Percentiles rank a stretch among this genome's conserved stretches.
phyloP scores from a whole-genome alignment of 2,113 vertebrate species.

The Aldabrachelys gigantea region DNA sequence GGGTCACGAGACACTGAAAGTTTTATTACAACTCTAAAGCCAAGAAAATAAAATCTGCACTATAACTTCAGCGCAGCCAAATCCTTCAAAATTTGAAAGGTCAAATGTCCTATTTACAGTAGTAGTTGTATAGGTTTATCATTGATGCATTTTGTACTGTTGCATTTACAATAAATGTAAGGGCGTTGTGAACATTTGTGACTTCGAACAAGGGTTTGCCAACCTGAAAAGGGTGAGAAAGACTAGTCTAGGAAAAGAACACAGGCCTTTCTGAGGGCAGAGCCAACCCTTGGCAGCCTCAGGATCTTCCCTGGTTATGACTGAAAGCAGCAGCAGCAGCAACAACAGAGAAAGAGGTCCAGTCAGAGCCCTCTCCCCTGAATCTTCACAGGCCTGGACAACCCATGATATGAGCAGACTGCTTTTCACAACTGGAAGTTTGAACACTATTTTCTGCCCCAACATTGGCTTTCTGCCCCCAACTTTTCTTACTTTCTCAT shows the following conservation, averaged over 20 bases:
- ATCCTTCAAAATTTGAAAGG: conserved; percentile 46
- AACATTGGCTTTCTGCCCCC: neutral
- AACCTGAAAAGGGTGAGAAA: neutral
- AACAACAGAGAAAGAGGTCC: neutral
- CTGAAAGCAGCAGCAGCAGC: neutral
- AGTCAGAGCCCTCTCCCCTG: neutral
- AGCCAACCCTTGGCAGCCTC: neutral
- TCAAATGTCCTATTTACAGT: neutral
- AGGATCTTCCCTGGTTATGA: neutral
- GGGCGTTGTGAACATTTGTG: neutral
- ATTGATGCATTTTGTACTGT: conserved; percentile 17
- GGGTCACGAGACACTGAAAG: neutral
- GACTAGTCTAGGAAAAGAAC: neutral
- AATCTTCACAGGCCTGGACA: neutral
- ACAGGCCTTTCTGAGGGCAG: neutral
- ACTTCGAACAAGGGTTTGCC: neutral
- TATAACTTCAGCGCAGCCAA: conserved; percentile 21
- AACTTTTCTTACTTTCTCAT: neutral
- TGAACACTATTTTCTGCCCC: neutral
- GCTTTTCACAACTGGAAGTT: neutral
- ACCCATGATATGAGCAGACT: neutral
- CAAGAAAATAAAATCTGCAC: conserved; percentile 4
- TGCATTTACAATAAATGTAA: neutral
- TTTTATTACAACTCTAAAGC: neutral
- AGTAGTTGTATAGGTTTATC: neutral